Evolutionary conservation across 2,113 vertebrate species (phyloP), one percentile per base, ranked within the genome.

Genomic region (Tonatia bakeri): DNA sequence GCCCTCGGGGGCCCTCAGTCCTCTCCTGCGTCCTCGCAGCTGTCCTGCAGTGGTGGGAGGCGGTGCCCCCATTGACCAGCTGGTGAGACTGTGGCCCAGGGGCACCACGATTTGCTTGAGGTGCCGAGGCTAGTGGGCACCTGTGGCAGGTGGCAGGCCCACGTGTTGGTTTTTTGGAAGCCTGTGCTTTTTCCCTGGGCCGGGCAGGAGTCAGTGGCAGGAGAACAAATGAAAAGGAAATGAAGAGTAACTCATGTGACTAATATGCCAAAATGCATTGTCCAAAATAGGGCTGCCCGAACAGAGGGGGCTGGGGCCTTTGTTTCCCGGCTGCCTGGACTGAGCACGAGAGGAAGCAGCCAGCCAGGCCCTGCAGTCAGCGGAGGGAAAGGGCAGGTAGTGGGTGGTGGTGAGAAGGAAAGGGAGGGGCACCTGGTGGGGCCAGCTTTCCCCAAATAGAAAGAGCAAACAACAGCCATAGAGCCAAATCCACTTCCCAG

Each of bases 401-500:
- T 82, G 87, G 92, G 87, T 52, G 87, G 61, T 64, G 80, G 67
- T n/a, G 19, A 86, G 73, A 28, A 98, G 96, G 97, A 94, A 97
- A 97, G 96, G 97, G 97, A 94, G 94, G 97, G 91, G 93, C 95
- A 72, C 95, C 88, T 28, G 65, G 94, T 94, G 77, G 81, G 88
- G 72, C 86, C 5, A 1, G 89, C 91, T 95, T 96, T 98, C 96
- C 93, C 91, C 89, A 94, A 92, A 96, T 93, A 96, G 97, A 97
- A 94, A 82, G 24, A 72, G 89, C 72, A 67, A 81, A 90, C 94
- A 94, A 50, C 92, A 94, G 94, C 72, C 56, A 33, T 45, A 17
- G 93, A 54, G 81, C 82, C n/a, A 45, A 75, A 64, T 69, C 40
- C 12, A 90, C 95, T 96, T 88, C 92, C 85, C 92, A 89, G 97